Conservation (phyloP, 2,797 vertebrate species). For the Anguilla pacifica region DNA sequence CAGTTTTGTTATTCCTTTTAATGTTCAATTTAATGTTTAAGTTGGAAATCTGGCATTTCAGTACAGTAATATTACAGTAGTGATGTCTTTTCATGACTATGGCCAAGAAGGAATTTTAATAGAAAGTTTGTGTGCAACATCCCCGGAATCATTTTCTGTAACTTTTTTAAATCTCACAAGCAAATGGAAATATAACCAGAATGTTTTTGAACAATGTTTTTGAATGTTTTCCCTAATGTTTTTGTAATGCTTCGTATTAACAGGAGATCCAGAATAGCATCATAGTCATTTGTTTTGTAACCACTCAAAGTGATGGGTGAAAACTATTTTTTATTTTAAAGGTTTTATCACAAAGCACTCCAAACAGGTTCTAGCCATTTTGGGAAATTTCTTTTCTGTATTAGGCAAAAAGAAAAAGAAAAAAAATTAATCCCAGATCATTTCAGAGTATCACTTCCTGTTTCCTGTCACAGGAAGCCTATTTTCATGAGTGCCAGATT, state of each 20-base stretch:
- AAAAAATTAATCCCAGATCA: slow-evolving; percentile 4
- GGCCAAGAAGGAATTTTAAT: neutral
- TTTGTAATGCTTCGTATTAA: neutral
- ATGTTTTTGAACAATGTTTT: neutral
- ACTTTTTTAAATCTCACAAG: neutral
- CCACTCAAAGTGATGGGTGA: neutral
- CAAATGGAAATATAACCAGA: neutral
- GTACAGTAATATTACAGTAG: neutral
- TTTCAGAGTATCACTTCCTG: slow-evolving; percentile 27
- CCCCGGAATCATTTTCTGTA: neutral
- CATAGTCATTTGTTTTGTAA: neutral
- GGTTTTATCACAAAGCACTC: neutral
- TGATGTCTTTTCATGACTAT: neutral
- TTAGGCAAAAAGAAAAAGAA: neutral
- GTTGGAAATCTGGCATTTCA: neutral
- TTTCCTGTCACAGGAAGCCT: slow-evolving; percentile 32
- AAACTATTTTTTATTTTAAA: neutral
- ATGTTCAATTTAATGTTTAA: neutral
- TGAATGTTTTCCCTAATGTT: neutral
- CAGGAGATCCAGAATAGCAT: neutral
- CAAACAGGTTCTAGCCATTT: neutral
- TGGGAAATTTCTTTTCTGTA: neutral
- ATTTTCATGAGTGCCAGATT: slow-evolving; percentile 15
- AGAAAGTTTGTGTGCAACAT: neutral
- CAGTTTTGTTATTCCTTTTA: neutral